Conservation (phyloP, 23 tunicate genomes). For the Ciona savignyi region DNA sequence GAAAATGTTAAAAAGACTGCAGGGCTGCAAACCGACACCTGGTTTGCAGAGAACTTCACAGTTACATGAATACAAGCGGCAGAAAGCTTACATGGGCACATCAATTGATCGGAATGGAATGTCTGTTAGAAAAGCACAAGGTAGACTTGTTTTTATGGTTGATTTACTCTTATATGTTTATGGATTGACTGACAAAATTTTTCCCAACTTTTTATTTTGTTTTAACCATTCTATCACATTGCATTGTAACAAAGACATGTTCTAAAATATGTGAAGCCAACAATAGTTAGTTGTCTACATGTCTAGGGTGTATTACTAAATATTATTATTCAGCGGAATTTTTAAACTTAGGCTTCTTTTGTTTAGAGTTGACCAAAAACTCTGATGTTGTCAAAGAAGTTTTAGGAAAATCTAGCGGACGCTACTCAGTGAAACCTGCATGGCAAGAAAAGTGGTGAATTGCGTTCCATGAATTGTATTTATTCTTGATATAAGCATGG, state of each 20-base stretch:
- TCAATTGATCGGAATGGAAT: conserved; percentile 36
- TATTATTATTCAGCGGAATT: too few species aligned
- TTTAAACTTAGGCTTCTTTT: not conserved
- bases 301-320: too few species aligned
- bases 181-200: too few species aligned
- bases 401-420: conserved; percentile 9
- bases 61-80: conserved; percentile 51
- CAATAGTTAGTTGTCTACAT: too few species aligned
- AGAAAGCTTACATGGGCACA: conserved; percentile 44
- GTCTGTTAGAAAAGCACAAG: conserved; percentile 28
- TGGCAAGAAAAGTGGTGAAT: conserved; percentile 85
- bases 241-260: too few species aligned
- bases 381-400: conserved; percentile 42
- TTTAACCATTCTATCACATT: too few species aligned
- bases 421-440: conserved; percentile 32
- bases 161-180: too few species aligned
- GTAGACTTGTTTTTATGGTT: not conserved
- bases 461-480: too few species aligned
- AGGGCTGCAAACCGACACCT: conserved; percentile 45
- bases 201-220: too few species aligned
- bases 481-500: too few species aligned
- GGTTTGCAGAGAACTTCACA: conserved; percentile 35
- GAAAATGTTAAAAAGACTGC: conserved; percentile 68
- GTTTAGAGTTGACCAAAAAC: conserved; percentile 34
- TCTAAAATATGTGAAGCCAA: too few species aligned